These are phyloP conservation scores for Liolophura sinensis DNA, from an alignment of 1,140 invertebrate species.

Conservation along the genomic window DNA sequence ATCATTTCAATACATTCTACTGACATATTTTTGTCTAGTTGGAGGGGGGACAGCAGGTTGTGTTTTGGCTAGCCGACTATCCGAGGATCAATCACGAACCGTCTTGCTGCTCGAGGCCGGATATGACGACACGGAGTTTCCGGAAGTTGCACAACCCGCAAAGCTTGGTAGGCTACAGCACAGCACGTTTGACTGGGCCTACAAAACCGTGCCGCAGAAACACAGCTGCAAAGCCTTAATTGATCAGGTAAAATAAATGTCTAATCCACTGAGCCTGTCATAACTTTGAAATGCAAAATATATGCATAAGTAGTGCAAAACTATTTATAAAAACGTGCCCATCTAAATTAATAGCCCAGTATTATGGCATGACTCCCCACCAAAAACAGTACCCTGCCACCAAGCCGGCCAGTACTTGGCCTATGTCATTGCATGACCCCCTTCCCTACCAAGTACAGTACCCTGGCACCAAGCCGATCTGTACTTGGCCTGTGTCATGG, in stretches of 20 bases:
- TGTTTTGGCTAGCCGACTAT: constrained; percentile 89
- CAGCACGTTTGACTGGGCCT: constrained; percentile 79
- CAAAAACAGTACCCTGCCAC: too few species aligned
- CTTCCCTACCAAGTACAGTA: too few species aligned
- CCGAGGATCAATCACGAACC: constrained; percentile 73
- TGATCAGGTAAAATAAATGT: constrained; percentile 64
- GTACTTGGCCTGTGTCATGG: too few species aligned
- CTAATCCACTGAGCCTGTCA: constrained; percentile 1
- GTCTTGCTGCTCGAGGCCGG: constrained; percentile 88
- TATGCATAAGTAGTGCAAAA: too few species aligned
- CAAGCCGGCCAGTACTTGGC: too few species aligned
- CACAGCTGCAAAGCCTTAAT: constrained; percentile 80
- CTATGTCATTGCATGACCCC: too few species aligned
- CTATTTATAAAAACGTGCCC: too few species aligned
- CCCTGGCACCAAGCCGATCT: too few species aligned
- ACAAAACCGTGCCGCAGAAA: constrained; percentile 86
- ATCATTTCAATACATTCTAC: too few species aligned
- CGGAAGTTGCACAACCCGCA: constrained; percentile 62
- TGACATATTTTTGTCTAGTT: constrained; percentile 62
- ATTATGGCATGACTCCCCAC: too few species aligned
- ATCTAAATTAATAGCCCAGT: too few species aligned
- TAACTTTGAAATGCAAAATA: too few species aligned
- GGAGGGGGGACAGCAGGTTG: constrained; percentile 93
- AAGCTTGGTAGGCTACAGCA: constrained; percentile 10
- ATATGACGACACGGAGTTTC: constrained; percentile 86